Evolutionary conservation across 2,113 vertebrate genomes (phyloP), one percentile per base, ranked within the genome.

Genomic region (Benitochromis conjunctus): DNA sequence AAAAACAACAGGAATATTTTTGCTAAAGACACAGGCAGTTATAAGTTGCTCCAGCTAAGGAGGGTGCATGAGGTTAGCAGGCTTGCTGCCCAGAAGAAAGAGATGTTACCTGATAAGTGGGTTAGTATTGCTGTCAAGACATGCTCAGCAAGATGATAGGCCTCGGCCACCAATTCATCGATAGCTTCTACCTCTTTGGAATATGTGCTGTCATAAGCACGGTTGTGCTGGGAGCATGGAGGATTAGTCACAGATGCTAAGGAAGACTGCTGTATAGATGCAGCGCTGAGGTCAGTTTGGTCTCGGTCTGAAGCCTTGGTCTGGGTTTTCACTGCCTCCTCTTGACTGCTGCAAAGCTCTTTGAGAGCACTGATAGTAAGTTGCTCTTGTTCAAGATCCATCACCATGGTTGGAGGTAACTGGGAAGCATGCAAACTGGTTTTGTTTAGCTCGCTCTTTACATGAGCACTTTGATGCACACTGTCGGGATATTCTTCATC

Each of bases 51-150:
- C 46, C 38, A 79, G 16, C 29, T 89, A 79, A 82, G 58, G 64
- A 81, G 80, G 54, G 76, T 94, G 94, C 51, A 85, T 96, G 91
- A 89, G 88, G 91, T 94, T 91, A 95, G 94, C 89, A 95, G 94
- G 94, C 91, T 86, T 88, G 93, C 55, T 83, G 93, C 93, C 93
- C 82, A 87, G 85, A 91, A 86, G 83, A 88, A 94, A 92, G 80
- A 82, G 12, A 74, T 53, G 84, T 97, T 98, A 98, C 97, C 97
- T 98, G 97, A 96, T 91, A 97, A 88, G 92, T 96, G 91, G 90
- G 96, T 96, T 96, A 97, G 96, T 95, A 97, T 95, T 95, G 96
- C 95, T 92, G 94, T 94, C 96, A 98, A 95, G 82, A 95, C 94
- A 96, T 95, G 96, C 94, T 96, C 95, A 87, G 96, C 95, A 56